These are phyloP conservation scores for Brachyhypopomus gauderio DNA, from an alignment of 2,113 vertebrate species.

Conservation along the genomic window DNA sequence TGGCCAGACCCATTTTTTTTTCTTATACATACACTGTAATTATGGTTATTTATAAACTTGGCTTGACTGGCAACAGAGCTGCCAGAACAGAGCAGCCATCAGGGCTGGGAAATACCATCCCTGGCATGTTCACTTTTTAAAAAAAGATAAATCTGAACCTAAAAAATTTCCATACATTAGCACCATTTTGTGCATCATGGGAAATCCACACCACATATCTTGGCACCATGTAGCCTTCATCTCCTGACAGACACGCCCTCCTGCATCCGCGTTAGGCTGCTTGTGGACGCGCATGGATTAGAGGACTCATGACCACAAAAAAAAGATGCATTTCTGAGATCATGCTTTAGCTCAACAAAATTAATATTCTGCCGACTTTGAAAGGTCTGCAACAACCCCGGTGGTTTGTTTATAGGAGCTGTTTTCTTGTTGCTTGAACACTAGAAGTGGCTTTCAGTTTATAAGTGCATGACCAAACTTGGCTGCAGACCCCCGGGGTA, in stretches of 20 bases:
- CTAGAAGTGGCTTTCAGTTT: no score
- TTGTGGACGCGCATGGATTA: conserved; percentile 37
- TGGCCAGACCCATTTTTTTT: conserved; percentile 62
- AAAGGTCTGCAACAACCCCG: background rate
- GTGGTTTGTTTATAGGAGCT: background rate
- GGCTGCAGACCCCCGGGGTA: no score
- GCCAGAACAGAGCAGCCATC: conserved; percentile 61
- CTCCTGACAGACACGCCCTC: conserved; percentile 50
- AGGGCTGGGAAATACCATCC: conserved; percentile 56
- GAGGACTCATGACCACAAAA: conserved; percentile 28
- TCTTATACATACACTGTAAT: conserved; percentile 67
- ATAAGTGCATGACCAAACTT: no score
- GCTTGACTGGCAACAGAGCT: conserved; percentile 59
- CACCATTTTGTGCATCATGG: conserved; percentile 35
- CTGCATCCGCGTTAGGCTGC: conserved; percentile 57
- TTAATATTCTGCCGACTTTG: conserved; percentile 8
- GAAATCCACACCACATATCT: conserved; percentile 50
- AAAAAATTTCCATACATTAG: conserved; percentile 31
- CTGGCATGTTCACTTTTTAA: background rate
- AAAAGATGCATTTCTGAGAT: background rate
- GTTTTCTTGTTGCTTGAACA: no score
- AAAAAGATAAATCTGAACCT: conserved; percentile 16
- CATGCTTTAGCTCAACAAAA: background rate
- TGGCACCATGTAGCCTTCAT: conserved; percentile 35
- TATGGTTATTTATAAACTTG: conserved; percentile 77